Conservation (phyloP, 1,140 invertebrate genomes). For the Drosophila oshimai region DNA sequence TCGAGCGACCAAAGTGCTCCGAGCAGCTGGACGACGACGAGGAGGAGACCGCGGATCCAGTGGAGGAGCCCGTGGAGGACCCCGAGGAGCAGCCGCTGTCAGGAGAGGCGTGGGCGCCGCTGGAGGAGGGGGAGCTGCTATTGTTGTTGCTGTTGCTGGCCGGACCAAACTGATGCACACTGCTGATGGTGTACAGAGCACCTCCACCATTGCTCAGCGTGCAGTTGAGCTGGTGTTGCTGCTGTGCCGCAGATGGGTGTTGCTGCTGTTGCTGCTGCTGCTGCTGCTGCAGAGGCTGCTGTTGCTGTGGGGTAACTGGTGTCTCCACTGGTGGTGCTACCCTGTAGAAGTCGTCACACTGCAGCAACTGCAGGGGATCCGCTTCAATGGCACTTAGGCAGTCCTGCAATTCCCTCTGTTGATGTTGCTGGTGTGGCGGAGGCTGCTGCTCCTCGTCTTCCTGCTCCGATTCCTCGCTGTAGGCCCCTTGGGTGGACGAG, state of each 20-base stretch:
- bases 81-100: conserved; percentile 58
- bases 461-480: conserved; percentile 87
- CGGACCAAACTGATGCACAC: conserved; percentile 80
- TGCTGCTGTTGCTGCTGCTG: conserved; percentile 9
- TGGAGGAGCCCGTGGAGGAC: conserved; percentile 12
- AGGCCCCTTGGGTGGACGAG: conserved; percentile 86
- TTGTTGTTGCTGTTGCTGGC: conserved; percentile 60
- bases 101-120: conserved; percentile 53
- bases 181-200: conserved; percentile 81
- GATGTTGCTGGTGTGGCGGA: conserved; percentile 15
- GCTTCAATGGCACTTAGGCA: conserved; percentile 74
- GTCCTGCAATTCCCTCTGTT: conserved; percentile 57
- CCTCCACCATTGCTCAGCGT: conserved; percentile 80
- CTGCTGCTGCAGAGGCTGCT: background rate
- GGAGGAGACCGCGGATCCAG: conserved; percentile 55
- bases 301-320: conserved; percentile 5
- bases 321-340: conserved; percentile 13
- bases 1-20: conserved; percentile 46
- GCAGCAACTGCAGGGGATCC: conserved; percentile 67
- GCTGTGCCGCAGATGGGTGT: conserved; percentile 26
- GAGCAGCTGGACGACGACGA: conserved; percentile 66
- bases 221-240: conserved; percentile 56
- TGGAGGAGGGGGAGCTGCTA: conserved; percentile 47
- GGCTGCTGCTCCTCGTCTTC: conserved; percentile 80
- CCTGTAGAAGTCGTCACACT: conserved; percentile 56